Evolutionary conservation across 2,113 vertebrate genomes (phyloP).

Genomic region (Hymenochirus boettgeri): DNA sequence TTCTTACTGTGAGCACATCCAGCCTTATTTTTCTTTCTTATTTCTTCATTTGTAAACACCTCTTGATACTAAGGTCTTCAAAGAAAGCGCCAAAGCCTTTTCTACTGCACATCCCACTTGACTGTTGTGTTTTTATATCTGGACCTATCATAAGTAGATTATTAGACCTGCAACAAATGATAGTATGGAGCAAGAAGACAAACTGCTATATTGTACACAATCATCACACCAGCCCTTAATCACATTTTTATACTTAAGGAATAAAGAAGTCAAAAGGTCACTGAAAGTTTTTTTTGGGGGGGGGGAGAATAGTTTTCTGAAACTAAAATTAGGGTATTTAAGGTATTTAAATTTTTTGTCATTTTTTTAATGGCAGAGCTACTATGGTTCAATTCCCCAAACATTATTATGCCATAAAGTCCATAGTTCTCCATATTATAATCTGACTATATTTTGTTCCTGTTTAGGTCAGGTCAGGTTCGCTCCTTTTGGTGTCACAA

Average conservation of each 20-base stretch:
- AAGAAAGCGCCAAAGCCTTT: constrained; percentile 19
- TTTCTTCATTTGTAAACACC: constrained; percentile 11
- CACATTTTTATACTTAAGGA: constrained; percentile 34
- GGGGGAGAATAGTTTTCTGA: background rate
- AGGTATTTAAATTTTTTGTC: no score
- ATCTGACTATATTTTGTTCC: no score
- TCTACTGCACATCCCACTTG: constrained; percentile 33
- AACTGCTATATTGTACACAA: constrained; percentile 28
- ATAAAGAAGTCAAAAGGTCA: constrained; percentile 24
- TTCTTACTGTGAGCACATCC: constrained; percentile 20
- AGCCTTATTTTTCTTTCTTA: constrained; percentile 25
- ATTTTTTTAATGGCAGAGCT: no score
- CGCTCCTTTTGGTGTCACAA: no score
- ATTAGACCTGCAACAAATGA: constrained; percentile 18
- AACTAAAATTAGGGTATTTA: no score
- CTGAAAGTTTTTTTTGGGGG: constrained; percentile 5
- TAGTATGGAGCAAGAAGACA: constrained; percentile 30
- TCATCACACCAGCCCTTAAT: constrained; percentile 34
- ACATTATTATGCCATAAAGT: no score
- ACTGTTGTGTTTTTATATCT: constrained; percentile 13
- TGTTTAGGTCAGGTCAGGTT: no score
- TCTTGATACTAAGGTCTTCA: constrained; percentile 15
- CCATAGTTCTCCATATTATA: no score
- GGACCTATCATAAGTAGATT: constrained; percentile 19
- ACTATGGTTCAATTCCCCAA: no score